Base-by-base conservation (phyloP, 2,888 invertebrate genomes). In the Pyrrhosoma nymphula region DNA sequence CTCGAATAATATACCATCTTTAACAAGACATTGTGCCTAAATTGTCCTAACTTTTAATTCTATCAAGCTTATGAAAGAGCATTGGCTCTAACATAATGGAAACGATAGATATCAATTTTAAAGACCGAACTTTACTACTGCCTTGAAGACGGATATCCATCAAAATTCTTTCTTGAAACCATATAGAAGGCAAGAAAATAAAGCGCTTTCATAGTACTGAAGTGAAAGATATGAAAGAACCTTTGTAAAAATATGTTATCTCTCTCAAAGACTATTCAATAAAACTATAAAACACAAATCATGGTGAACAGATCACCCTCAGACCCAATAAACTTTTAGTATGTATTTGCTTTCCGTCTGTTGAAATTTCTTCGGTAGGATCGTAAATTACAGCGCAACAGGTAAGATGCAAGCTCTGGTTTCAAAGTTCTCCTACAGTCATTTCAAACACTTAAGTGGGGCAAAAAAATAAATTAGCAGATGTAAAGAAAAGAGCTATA, bases 371-470 rank as follows among this genome's bases (percentile, higher is more conserved):
- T 55, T 89, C 23, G 56, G 47, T 26, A 56, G 56, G 8, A 89
- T 47, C 89, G 26, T 89, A 89, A 89, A 89, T 89, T 88, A 88
- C 39, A 39, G 26, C 56, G 47, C 47, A 89, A 89, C 55, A 56
- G 89, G 89, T 89, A 89, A 6, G n/a, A 47, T 23, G n/a, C 26
- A 89, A 89, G 18, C 26, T 89, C 89, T 89, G 56, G 55, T 89
- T 56, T 89, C 56, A 26, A 4, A 26, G 89, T 55, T n/a, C 8
- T 55, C 23, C 35, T 35, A 39, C 89, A 0, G 56, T 12, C 89
- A 56, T 89, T n/a, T 89, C 89, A 56, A 89, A 89, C 23, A 18
- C 89, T 12, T 0, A 26, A 55, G 35, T 26, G 55, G 47, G 56
- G 26, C 56, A 55, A 89, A 89, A 89, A 89, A 6, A 47, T n/a